Conservation (phyloP, 2,888 invertebrate species). For the Altica lythri region DNA sequence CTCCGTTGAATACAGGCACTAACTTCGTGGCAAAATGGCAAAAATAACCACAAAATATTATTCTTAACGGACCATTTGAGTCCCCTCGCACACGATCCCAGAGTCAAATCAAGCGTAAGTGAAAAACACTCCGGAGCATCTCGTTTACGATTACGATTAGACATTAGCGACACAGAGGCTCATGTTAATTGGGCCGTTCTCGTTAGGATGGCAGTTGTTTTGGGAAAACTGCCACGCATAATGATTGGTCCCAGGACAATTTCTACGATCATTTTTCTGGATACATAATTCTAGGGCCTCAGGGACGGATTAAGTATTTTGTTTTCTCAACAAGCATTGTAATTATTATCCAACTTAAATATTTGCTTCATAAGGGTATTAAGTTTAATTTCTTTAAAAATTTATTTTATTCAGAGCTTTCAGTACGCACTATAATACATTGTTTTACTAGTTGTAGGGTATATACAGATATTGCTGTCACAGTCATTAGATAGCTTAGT, state of each 20-base stretch:
- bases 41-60: conserved; percentile 17
- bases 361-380: too few species aligned
- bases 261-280: conserved; percentile 14
- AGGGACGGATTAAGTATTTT: too few species aligned
- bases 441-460: too few species aligned
- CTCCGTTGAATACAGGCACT: too few species aligned
- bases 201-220: conserved; percentile 34
- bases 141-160: conserved; percentile 34
- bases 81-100: not conserved
- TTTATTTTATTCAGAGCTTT: too few species aligned
- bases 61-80: conserved; percentile 4
- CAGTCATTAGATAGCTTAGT: too few species aligned
- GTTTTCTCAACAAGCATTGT: too few species aligned
- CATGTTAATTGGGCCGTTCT: conserved; percentile 34
- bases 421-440: too few species aligned
- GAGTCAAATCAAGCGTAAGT: conserved; percentile 23
- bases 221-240: conserved; percentile 30
- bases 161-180: conserved; percentile 34
- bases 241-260: conserved; percentile 28
- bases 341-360: too few species aligned
- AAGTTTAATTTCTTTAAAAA: too few species aligned
- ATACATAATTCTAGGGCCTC: conserved; percentile 15
- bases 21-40: not conserved
- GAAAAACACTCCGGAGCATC: conserved; percentile 34
- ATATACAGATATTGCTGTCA: too few species aligned